Evolutionary conservation across 2,113 vertebrate genomes (phyloP).

Genomic region (Pantherophis guttatus): DNA sequence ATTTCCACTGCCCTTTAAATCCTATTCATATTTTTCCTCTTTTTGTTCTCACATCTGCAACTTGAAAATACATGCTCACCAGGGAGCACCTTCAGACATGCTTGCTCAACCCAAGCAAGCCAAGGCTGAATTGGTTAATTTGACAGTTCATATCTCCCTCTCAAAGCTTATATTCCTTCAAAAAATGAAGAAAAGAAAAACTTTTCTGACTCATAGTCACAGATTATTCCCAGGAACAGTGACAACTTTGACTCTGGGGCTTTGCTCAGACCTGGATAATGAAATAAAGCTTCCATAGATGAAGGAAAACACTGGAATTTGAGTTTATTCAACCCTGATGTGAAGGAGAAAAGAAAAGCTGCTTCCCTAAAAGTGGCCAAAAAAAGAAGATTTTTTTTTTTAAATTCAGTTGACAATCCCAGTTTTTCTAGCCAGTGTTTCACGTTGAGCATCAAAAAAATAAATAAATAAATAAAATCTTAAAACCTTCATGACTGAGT

Average conservation of each 20-base stretch:
- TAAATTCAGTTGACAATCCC: neutral
- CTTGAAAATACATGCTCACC: neutral
- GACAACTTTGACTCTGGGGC: neutral
- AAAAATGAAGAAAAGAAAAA: neutral
- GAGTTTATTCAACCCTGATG: neutral
- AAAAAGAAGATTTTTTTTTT: neutral
- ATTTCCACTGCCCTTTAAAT: neutral
- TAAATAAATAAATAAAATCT: neutral
- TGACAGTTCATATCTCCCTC: neutral
- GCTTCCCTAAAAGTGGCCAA: neutral
- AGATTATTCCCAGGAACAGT: neutral
- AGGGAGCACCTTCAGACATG: neutral
- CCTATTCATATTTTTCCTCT: neutral
- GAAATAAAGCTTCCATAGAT: neutral
- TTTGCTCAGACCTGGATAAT: neutral
- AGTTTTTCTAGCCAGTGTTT: neutral
- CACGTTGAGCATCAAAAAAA: neutral
- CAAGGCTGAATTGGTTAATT: neutral
- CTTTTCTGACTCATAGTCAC: neutral
- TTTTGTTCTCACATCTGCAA: neutral
- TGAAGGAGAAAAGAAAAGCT: neutral
- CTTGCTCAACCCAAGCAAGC: neutral
- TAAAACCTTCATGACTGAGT: neutral
- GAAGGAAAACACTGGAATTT: neutral
- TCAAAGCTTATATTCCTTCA: neutral